Percentiles rank a stretch among this genome's conserved stretches.
Evolutionary conservation across 2,113 vertebrate species (phyloP).

Genomic region (Cottus gobio): DNA sequence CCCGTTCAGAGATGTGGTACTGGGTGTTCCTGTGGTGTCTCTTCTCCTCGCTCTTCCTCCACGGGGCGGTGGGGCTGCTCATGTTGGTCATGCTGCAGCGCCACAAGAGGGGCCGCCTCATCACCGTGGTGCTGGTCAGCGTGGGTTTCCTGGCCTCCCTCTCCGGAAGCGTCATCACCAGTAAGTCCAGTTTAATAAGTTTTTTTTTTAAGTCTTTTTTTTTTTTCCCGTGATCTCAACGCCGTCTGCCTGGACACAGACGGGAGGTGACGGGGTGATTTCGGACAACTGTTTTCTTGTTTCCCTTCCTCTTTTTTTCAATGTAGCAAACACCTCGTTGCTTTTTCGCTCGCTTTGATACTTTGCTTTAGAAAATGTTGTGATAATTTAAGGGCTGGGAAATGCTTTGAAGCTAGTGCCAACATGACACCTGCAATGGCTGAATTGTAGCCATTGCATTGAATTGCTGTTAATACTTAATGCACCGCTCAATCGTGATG

Average conservation of each 20-base stretch:
- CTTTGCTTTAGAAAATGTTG: background rate
- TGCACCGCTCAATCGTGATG: background rate
- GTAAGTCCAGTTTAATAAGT: constrained; percentile 83
- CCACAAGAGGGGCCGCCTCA: constrained; percentile 93
- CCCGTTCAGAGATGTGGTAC: constrained; percentile 97
- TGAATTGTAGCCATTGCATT: too few relatives aligned
- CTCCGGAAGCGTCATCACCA: constrained; percentile 95
- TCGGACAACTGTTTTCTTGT: background rate
- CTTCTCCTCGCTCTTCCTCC: constrained; percentile 97
- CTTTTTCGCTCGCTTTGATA: background rate
- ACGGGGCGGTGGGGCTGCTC: constrained; percentile 91
- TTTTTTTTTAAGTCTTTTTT: background rate
- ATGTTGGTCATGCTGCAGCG: constrained; percentile 98
- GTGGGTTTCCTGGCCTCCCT: constrained; percentile 94
- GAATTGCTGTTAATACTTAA: background rate
- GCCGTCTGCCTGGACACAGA: constrained; percentile 13
- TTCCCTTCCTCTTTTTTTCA: background rate
- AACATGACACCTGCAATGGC: background rate
- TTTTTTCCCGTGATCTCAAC: constrained; percentile 6
- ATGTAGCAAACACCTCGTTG: background rate
- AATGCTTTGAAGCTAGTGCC: background rate
- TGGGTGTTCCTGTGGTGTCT: constrained; percentile 99
- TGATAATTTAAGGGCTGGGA: background rate
- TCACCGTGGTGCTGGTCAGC: constrained; percentile 94
- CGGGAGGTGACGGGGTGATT: constrained; percentile 16